Base-by-base conservation (phyloP, 2,888 invertebrate species). In the Pheosia gnoma region DNA sequence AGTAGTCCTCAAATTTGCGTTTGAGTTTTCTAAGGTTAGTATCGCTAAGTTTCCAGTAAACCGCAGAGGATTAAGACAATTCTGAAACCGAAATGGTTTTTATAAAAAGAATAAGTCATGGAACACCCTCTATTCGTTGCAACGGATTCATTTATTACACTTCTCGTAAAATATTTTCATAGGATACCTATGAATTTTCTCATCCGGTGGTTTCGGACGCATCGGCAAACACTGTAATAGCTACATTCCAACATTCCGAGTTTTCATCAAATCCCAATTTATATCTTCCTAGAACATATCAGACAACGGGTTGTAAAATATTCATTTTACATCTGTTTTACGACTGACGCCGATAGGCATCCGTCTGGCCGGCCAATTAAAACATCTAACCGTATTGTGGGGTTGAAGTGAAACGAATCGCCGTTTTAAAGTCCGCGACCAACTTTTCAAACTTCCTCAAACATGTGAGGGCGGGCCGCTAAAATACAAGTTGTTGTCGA, bases 371-470 rank as follows among this genome's bases (percentile, higher is more conserved):
- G 75, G 82, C 85, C 88, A 90, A 88, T 88, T 88, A 87, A 89
- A 88, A 86, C 84, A 86, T 84, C 84, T 79, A 81, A 78, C 83
- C 74, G 78, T 81, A 81, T 80, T 85, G 86, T 74, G 83, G 83
- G 79, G 71, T 53, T 81, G 81, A 83, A 88, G 83, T 83, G 88
- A 86, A 85, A 84, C 81, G 83, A 83, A 84, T 85, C 83, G 84
- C 78, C 84, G 84, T 83, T 89, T 84, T 82, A 87, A 85, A 89
- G 86, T 86, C 85, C 85, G 76, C 71, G 62, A 59, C 39, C 51
- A 89, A 90, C 89, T 91, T 92, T 91, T 89, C 83, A 85, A 92
- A 93, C 84, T 92, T 90, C 88, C 86, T 77, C 86, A 90, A 91
- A 90, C 92, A 91, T 89, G 90, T 87, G 88, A 90, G 91, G 89